Evolutionary conservation across 2,113 vertebrate species (phyloP), one percentile per base, ranked within the genome.

Genomic region (Brachypteracias leptosomus): DNA sequence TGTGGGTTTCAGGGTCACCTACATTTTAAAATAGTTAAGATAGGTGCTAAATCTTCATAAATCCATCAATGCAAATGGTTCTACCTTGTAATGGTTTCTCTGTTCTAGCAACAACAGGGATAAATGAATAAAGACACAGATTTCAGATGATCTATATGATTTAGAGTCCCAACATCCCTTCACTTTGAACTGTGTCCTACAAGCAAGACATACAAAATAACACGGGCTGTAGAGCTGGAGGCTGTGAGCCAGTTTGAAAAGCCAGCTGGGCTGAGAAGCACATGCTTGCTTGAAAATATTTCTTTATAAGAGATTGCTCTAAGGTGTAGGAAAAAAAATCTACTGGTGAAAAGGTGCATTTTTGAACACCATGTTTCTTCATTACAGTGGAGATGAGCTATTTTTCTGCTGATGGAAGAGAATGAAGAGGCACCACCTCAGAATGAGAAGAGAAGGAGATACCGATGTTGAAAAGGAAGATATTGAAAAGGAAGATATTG

Each of bases 401-500:
- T 26, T 52, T 85, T 85, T 57, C 49, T 68, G 49, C 17, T 3
- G 3, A 17, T 61, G 44, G 62, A n/a, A 72, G 67, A 44, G 79
- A 57, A 46, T 36, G 36, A 47, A 6, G 12, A 46, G 42, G 19
- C 7, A 8, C 14, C 44, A 4, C 63, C 25, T 58, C 49, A 18
- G 2, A 52, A 80, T 13, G 22, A 52, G 67, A 67, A 25, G 16
- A 51, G 55, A 47, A 40, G 21, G 47, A 72, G 74, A 35, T 59
- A 12, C 9, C 0, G 51, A 13, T 75, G 0, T 18, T 10, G 62
- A 28, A 47, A 78, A 14, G 44, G 40, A n/a, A n/a, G n/a, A n/a
- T n/a, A n/a, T n/a, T n/a, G n/a, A n/a, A n/a, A n/a, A n/a, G n/a
- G n/a, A n/a, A n/a, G 51, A 13, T 75, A 0, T 18, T 10, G 62